These are phyloP conservation scores for Abrostola triplasia DNA, from an alignment of 2,888 invertebrate genomes.

Conservation along the genomic window DNA sequence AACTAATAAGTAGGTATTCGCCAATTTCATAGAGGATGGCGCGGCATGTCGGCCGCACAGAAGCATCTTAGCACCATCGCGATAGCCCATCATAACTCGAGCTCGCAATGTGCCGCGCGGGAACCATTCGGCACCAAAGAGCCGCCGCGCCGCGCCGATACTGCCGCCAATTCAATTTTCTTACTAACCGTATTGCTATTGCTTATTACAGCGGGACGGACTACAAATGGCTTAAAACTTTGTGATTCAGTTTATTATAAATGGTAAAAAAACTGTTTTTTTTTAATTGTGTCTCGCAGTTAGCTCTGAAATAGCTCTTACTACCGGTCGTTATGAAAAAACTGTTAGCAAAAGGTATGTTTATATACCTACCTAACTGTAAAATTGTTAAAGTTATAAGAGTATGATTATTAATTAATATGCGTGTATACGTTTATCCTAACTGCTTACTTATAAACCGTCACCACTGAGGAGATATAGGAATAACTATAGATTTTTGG, in stretches of 20 bases:
- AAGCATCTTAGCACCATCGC: conserved; percentile 49
- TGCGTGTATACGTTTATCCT: background rate
- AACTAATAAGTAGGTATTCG: conserved; percentile 9
- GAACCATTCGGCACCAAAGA: conserved; percentile 85
- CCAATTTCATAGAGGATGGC: conserved; percentile 36
- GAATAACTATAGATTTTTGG: too few species aligned
- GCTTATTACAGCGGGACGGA: conserved; percentile 52
- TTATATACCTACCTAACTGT: too few species aligned
- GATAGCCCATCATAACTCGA: conserved; percentile 75
- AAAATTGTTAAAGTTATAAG: too few species aligned
- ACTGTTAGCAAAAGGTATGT: too few species aligned
- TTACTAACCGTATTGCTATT: conserved; percentile 80
- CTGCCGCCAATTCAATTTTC: conserved; percentile 83
- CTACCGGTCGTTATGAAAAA: too few species aligned
- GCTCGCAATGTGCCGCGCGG: conserved; percentile 77
- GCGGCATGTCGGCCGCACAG: conserved; percentile 30
- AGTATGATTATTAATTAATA: background rate
- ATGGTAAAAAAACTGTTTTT: too few species aligned
- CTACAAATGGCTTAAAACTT: conserved; percentile 26
- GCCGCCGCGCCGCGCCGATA: conserved; percentile 68
- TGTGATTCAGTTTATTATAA: conserved; percentile 16
- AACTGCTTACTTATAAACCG: too few species aligned
- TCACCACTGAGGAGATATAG: too few species aligned
- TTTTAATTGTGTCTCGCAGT: too few species aligned
- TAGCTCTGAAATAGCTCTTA: too few species aligned